Base-by-base conservation (phyloP, 2,888 invertebrate species). In the Oscheius myriophilus region DNA sequence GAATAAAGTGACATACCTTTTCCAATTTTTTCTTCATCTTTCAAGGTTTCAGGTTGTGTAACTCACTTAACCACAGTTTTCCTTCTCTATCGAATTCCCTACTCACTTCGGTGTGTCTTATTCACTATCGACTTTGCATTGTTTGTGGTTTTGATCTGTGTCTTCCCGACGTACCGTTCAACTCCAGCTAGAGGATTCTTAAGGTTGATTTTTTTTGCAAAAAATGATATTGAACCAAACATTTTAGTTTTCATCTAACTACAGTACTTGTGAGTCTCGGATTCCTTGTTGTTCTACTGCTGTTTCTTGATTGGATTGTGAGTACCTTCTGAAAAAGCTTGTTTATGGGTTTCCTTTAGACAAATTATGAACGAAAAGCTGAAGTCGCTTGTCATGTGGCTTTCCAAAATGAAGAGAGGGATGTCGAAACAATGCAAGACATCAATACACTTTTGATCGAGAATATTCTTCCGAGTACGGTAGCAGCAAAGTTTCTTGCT, bases 351-450 rank as follows among this genome's bases (percentile, higher is more conserved):
- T 23, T 53, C 46, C 77, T 72, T 46, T 69, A 86, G 86, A 82
- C 83, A 9, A 86, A 87, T 54, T 86, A 84, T 70, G 87, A 87
- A 68, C 57, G 84, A 0, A 90, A 96, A 61, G 93, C 94, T 0
- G 95, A 96, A 88, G 95, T 93, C 87, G 89, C 95, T 4, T 96
- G 96, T 94, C 93, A 94, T 87, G 92, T 93, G 53, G 95, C 95
- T 87, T 90, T 96, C 49, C 89, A 90, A 64, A 92, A 93, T 25
- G 96, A 97, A 86, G 95, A 95, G 86, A 94, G 95, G 82, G 95
- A 96, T 86, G 94, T 95, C 2, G 95, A 96, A 87, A 94, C 93
- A 0, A 96, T 94, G 93, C 90, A 95, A 64, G 78, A 78, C 49
- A 76, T 78, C 62, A 78, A 78, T 52, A 78, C 75, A 91, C 93